Conservation (phyloP, 2,888 invertebrate genomes). For the Apotomis betuletana region DNA sequence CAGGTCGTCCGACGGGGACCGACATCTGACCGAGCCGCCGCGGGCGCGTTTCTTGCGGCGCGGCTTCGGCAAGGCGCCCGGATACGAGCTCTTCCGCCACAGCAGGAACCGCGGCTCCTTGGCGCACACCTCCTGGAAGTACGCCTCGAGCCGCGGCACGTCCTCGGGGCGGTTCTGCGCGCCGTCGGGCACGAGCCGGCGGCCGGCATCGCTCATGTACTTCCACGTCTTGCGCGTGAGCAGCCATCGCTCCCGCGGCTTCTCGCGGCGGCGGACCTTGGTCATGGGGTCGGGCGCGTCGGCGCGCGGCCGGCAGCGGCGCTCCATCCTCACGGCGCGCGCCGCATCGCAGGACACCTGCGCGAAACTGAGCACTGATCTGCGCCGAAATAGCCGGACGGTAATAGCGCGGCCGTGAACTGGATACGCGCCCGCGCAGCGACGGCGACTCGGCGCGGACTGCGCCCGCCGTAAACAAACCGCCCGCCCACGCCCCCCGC, state of each 20-base stretch:
- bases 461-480: constrained; percentile 52
- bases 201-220: constrained; percentile 96
- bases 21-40: constrained; percentile 87
- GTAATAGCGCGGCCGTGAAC: constrained; percentile 82
- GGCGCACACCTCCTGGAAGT: constrained; percentile 92
- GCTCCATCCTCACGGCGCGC: constrained; percentile 66
- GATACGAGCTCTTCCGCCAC: constrained; percentile 93
- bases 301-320: constrained; percentile 71
- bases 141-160: constrained; percentile 90
- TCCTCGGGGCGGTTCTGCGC: constrained; percentile 89
- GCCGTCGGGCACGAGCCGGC: constrained; percentile 93
- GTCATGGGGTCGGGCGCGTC: constrained; percentile 83
- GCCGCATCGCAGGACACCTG: constrained; percentile 65
- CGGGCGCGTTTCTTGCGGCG: constrained; percentile 83
- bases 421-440: constrained; percentile 72
- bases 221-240: constrained; percentile 95
- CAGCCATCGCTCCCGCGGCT: constrained; percentile 92
- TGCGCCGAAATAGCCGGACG: constrained; percentile 79
- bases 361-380: constrained; percentile 75
- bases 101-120: constrained; percentile 90
- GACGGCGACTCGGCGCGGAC: constrained; percentile 56
- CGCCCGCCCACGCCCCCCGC: constrained; percentile 41
- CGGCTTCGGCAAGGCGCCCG: constrained; percentile 86
- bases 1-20: constrained; percentile 86
- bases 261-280: constrained; percentile 82